Conservation (phyloP, 2,888 invertebrate genomes). For the Idaea biselata region DNA sequence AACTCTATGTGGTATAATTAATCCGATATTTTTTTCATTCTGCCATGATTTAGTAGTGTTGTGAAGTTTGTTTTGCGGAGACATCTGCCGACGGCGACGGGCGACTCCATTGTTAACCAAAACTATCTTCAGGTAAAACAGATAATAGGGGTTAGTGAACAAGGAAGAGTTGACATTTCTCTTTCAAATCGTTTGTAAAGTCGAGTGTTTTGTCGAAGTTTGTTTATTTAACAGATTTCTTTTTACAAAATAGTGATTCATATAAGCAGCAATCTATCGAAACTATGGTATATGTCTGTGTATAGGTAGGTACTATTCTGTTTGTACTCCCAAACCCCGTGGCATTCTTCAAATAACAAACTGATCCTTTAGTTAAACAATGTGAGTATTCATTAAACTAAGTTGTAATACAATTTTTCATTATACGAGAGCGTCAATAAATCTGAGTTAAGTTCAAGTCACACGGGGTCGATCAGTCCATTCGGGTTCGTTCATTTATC, state of each 20-base stretch:
- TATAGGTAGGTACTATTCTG: neutral
- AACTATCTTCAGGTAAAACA: constrained; percentile 70
- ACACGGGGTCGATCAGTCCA: constrained; percentile 52
- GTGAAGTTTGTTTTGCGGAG: constrained; percentile 75
- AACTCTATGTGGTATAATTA: constrained; percentile 60
- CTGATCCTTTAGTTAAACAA: constrained; percentile 7
- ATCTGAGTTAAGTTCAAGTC: constrained; percentile 38
- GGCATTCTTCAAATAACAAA: constrained; percentile 7
- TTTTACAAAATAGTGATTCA: constrained; percentile 41
- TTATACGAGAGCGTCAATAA: constrained; percentile 5
- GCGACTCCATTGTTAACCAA: constrained; percentile 58
- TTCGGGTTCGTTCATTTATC: constrained; percentile 66
- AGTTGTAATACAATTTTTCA: constrained; percentile 25
- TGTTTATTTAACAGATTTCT: constrained; percentile 65
- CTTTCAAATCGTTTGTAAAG: constrained; percentile 63
- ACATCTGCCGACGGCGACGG: constrained; percentile 65
- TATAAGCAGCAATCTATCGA: constrained; percentile 51
- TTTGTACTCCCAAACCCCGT: neutral
- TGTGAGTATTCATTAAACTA: constrained; percentile 8
- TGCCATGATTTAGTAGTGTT: constrained; percentile 65
- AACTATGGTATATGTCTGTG: neutral
- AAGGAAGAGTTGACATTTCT: constrained; percentile 72
- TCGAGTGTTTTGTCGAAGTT: constrained; percentile 71
- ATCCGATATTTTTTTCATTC: constrained; percentile 61
- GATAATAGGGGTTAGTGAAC: constrained; percentile 71